Evolutionary conservation across 2,888 invertebrate species (phyloP).

Genomic region (Orgyia antiqua): DNA sequence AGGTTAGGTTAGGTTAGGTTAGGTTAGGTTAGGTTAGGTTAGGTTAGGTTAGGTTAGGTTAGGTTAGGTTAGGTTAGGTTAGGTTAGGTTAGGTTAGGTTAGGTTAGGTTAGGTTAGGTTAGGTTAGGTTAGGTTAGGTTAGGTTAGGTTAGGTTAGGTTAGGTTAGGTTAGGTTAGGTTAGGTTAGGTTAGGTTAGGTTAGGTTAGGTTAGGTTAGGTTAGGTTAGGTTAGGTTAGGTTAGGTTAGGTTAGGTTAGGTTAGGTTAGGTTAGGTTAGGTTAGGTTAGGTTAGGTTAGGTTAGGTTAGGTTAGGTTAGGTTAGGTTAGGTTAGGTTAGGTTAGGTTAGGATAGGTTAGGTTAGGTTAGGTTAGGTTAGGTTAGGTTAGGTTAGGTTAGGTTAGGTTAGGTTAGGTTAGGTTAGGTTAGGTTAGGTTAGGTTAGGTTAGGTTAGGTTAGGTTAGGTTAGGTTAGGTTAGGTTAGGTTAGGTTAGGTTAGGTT

Average conservation of each 20-base stretch:
- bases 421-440: conserved; percentile 27
- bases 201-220: conserved; percentile 7
- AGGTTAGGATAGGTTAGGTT: conserved; percentile 21
- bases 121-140: conserved; percentile 7
- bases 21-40: conserved; percentile 8
- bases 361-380: conserved; percentile 23
- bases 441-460: conserved; percentile 27
- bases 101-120: conserved; percentile 1
- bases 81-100: conserved; percentile 3
- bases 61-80: conserved; percentile 5
- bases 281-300: conserved; percentile 9
- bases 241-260: conserved; percentile 9
- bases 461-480: conserved; percentile 20
- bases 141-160: conserved; percentile 5
- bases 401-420: conserved; percentile 27
- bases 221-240: conserved; percentile 6
- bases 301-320: conserved; percentile 10
- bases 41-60: conserved; percentile 6
- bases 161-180: conserved; percentile 8
- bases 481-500: conserved; percentile 22
- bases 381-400: conserved; percentile 25
- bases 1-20: conserved; percentile 7
- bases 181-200: conserved; percentile 7
- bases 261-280: conserved; percentile 9
- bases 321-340: conserved; percentile 21